Conservation (phyloP, 2,113 vertebrate species). For the Alosa alosa region DNA sequence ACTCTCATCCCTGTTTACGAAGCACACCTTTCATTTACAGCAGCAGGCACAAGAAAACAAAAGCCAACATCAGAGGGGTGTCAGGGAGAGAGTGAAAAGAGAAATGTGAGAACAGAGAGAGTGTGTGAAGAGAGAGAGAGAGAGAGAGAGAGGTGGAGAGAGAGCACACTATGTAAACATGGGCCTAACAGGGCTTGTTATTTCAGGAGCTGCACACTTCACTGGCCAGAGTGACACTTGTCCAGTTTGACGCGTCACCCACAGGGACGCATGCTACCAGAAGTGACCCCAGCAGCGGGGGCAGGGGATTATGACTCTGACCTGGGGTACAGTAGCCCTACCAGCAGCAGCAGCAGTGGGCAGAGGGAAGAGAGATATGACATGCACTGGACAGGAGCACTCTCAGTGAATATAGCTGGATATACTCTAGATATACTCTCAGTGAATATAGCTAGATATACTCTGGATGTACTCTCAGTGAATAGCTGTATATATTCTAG, state of each 20-base stretch:
- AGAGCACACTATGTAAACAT: conserved; percentile 48
- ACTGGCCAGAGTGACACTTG: background rate
- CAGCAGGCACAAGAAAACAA: background rate
- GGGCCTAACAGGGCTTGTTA: conserved; percentile 44
- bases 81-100: background rate
- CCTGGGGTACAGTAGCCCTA: background rate
- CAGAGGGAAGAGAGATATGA: background rate
- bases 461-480: too few relatives aligned
- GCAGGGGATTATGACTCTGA: background rate
- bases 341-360: background rate
- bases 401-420: background rate
- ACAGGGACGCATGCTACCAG: background rate
- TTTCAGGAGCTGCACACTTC: conserved; percentile 35
- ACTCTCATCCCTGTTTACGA: background rate
- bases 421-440: background rate
- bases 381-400: background rate
- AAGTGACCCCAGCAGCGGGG: background rate
- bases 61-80: background rate
- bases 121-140: background rate
- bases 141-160: background rate
- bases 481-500: too few relatives aligned
- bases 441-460: too few relatives aligned
- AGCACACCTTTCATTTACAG: background rate
- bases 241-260: background rate
- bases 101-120: background rate